Evolutionary conservation across 2,888 invertebrate genomes (phyloP), one percentile per base, ranked within the genome.

Genomic region (Subacronicta megacephala): DNA sequence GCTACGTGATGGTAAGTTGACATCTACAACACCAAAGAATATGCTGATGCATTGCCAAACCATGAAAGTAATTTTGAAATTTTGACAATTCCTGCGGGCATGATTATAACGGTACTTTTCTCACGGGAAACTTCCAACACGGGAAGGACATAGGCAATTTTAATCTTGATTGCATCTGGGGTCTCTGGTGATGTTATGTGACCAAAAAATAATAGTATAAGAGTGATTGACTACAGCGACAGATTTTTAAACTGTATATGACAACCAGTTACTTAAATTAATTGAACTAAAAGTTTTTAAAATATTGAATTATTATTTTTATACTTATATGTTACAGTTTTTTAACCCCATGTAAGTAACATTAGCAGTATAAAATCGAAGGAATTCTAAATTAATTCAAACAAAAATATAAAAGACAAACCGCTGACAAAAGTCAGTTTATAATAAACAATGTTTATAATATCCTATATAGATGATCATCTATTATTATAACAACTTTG

Each of bases 401-500:
- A n/a, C 3, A 1, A 2, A 0, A 12, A 29, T 12, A 29, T 41
- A 41, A 16, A 43, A 45, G 20, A 12, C 0, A 36, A 36, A 18
- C 40, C 38, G 20, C 46, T 17, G 23, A 45, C 57, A 9, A 52
- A 64, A 56, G 41, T 47, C 40, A 38, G 67, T 59, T 75, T 53
- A 35, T 61, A 59, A 69, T 61, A 72, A 75, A 69, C 69, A 75
- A 58, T 63, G 36, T 35, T 9, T 42, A 58, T 59, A 57, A 61
- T 66, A 62, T 73, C 57, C 58, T 62, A 59, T 66, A 57, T 49
- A 66, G 68, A 75, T 66, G 62, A 69, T 59, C 70, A 70, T 78
- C 75, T 78, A 84, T 84, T 84, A 84, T 80, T 77, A 79, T 85
- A 86, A 85, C 83, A 83, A 87, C 80, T 83, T 83, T 83, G 82